Conservation (phyloP, 2,113 vertebrate genomes). For the Gasterosteus nipponicus region DNA sequence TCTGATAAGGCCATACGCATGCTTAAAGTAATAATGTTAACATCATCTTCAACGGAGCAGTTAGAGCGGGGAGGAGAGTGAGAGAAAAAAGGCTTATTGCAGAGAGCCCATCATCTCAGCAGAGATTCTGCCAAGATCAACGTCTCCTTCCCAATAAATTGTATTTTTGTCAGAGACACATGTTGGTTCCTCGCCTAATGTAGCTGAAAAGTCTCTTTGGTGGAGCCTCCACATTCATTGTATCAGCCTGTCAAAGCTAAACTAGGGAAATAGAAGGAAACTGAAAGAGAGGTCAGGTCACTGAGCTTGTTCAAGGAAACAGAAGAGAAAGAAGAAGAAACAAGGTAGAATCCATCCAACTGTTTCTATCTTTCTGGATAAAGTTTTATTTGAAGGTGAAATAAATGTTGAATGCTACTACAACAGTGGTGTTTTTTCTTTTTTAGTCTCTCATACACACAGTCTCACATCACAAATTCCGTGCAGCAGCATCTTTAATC, state of each 20-base stretch:
- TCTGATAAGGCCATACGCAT: slow-evolving; percentile 48
- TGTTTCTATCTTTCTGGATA: background rate
- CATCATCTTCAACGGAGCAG: slow-evolving; percentile 50
- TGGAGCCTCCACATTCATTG: slow-evolving; percentile 74
- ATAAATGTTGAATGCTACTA: slow-evolving; percentile 1
- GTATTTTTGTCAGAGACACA: slow-evolving; percentile 74
- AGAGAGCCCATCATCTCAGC: slow-evolving; percentile 56
- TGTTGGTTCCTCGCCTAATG: slow-evolving; percentile 75
- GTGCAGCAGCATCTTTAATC: slow-evolving; percentile 18
- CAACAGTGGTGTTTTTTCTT: background rate
- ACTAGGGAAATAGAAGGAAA: slow-evolving; percentile 74
- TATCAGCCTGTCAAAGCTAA: slow-evolving; percentile 72
- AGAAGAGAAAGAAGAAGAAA: slow-evolving; percentile 40
- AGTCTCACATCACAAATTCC: background rate
- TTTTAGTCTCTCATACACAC: background rate
- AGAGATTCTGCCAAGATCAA: slow-evolving; percentile 66
- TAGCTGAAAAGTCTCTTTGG: slow-evolving; percentile 80
- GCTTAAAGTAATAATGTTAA: slow-evolving; percentile 58
- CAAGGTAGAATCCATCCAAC: slow-evolving; percentile 16
- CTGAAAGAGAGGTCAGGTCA: slow-evolving; percentile 63
- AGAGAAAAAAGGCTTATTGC: slow-evolving; percentile 31
- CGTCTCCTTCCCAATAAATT: slow-evolving; percentile 68
- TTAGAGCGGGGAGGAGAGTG: background rate
- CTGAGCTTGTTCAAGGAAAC: slow-evolving; percentile 62
- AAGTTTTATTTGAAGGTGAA: slow-evolving; percentile 36